These are phyloP conservation scores for Aricia artaxerxes DNA, from an alignment of 2,888 invertebrate species.

Conservation along the genomic window DNA sequence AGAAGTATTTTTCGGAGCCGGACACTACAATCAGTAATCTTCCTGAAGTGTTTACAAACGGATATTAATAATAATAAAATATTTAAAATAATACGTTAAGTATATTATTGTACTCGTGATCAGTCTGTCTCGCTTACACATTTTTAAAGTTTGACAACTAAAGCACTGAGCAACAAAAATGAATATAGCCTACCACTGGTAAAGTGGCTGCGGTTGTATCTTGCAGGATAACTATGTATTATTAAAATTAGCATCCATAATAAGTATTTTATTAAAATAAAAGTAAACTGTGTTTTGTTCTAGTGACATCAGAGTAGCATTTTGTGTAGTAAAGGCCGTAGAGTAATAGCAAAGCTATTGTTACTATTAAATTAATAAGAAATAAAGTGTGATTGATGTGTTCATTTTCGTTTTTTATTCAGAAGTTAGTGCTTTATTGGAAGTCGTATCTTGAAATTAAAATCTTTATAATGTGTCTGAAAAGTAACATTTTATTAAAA, in stretches of 20 bases:
- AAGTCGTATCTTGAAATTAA: neutral
- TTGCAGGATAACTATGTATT: neutral
- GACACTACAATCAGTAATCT: too few species aligned
- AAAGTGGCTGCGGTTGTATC: neutral
- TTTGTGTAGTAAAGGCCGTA: neutral
- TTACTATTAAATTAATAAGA: constrained; percentile 27
- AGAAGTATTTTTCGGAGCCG: too few species aligned
- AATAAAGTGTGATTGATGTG: constrained; percentile 39
- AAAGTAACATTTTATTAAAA: too few species aligned
- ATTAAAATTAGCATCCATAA: neutral
- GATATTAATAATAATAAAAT: neutral
- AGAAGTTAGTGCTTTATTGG: neutral
- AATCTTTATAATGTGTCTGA: too few species aligned
- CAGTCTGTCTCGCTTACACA: too few species aligned
- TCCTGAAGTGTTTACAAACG: neutral
- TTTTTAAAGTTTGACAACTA: too few species aligned
- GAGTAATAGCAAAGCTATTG: constrained; percentile 42
- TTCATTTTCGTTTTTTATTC: constrained; percentile 25
- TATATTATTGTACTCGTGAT: too few species aligned
- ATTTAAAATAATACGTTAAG: too few species aligned
- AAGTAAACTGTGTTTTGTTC: constrained; percentile 1
- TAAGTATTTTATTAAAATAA: neutral
- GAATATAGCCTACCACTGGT: neutral
- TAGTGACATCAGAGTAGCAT: constrained; percentile 12
- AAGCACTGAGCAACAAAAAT: too few species aligned